Conservation (phyloP, 2,797 vertebrate species). For the Cirrhinus mrigala region DNA sequence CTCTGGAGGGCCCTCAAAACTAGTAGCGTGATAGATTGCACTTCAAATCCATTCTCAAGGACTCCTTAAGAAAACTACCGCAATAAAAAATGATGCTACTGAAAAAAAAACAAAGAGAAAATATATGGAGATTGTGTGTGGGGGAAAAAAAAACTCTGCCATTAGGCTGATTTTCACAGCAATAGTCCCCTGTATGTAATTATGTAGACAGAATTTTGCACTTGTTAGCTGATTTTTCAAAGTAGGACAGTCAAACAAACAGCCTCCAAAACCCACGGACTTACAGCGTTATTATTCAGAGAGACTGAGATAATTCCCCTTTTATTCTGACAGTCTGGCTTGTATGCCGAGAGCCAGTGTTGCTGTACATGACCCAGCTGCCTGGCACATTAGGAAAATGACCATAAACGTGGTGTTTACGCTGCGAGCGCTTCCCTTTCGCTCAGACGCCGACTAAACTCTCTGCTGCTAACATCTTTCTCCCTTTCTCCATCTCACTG, state of each 20-base stretch:
- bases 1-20: background rate
- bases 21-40: background rate
- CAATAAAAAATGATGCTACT: background rate
- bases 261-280: background rate
- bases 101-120: background rate
- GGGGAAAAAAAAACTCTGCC: background rate
- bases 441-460: background rate
- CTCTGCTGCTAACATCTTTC: slow-evolving; percentile 3
- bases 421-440: slow-evolving; percentile 35
- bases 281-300: background rate
- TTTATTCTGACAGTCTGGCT: slow-evolving; percentile 20
- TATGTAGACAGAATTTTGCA: background rate
- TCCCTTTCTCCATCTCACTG: slow-evolving; percentile 4
- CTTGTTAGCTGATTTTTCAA: slow-evolving; percentile 20
- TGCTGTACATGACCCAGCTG: slow-evolving; percentile 38
- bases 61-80: background rate
- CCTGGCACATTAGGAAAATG: slow-evolving; percentile 52
- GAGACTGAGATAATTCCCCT: background rate
- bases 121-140: background rate
- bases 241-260: slow-evolving; percentile 21
- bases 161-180: background rate
- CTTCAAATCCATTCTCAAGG: background rate
- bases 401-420: slow-evolving; percentile 55
- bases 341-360: slow-evolving; percentile 14
- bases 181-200: background rate